Percentiles rank a stretch among this genome's conserved stretches.
phyloP scores from a whole-genome alignment of 1,140 invertebrate genomes.

The Euwallacea fornicatus region DNA sequence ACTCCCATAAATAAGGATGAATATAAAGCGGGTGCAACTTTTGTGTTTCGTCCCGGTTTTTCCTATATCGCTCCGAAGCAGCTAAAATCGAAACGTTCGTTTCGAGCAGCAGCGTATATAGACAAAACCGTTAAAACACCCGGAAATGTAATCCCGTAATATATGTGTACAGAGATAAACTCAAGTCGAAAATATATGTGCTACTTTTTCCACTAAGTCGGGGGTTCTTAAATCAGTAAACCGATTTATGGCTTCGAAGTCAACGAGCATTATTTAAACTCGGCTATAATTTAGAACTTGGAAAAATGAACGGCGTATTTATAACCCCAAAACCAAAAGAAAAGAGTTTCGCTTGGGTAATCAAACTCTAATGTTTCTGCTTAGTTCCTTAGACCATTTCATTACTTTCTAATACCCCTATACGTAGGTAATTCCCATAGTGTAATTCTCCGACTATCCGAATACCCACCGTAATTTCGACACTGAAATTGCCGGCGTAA shows the following conservation, averaged over 20 bases:
- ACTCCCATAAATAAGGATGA: too few relatives aligned
- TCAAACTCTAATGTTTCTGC: too few relatives aligned
- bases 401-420: not conserved
- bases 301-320: constrained; percentile 15
- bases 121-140: constrained; percentile 23
- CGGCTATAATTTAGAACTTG: constrained; percentile 13
- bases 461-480: constrained; percentile 2
- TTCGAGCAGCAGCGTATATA: not conserved
- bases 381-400: not conserved
- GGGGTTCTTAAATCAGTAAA: constrained; percentile 29
- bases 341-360: too few relatives aligned
- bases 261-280: constrained; percentile 23
- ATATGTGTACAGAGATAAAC: constrained; percentile 33
- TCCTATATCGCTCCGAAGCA: not conserved
- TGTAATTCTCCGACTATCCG: constrained; percentile 5
- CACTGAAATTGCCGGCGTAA: constrained; percentile 6
- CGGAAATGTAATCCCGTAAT: constrained; percentile 31
- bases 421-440: constrained; percentile 6
- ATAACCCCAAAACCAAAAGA: not conserved
- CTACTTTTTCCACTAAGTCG: constrained; percentile 24
- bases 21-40: too few relatives aligned
- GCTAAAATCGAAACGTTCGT: not conserved
- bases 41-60: too few relatives aligned
- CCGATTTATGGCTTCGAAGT: constrained; percentile 26
- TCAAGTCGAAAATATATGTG: constrained; percentile 31